Conservation (phyloP, 2,113 vertebrate genomes). For the Nettapus auritus region DNA sequence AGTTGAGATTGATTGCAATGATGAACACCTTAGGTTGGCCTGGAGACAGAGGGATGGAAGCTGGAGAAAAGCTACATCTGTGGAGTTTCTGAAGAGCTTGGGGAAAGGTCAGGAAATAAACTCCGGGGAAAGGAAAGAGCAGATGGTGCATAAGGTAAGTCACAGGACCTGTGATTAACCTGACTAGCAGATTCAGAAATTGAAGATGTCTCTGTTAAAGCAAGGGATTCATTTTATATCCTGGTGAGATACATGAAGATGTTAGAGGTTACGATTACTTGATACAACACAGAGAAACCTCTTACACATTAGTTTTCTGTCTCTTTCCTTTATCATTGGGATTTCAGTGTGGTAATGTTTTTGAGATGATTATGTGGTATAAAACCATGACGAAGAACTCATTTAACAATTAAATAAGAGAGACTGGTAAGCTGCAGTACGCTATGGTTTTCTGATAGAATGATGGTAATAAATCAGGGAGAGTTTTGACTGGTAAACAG, state of each 20-base stretch:
- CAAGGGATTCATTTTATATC: background rate
- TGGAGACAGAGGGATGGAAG: background rate
- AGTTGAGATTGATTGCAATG: constrained; percentile 63
- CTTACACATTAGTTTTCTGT: background rate
- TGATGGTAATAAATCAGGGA: background rate
- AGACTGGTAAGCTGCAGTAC: background rate
- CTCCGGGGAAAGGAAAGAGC: background rate
- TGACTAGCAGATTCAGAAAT: constrained; percentile 25
- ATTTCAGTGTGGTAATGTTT: background rate
- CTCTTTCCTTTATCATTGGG: background rate
- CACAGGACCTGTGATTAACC: background rate
- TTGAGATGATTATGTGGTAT: background rate
- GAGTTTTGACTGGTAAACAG: constrained; percentile 25
- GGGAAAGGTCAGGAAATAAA: background rate
- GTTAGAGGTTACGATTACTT: background rate
- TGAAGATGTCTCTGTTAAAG: background rate
- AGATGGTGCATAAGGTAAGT: constrained; percentile 26
- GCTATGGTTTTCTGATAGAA: constrained; percentile 14
- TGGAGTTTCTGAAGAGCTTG: background rate
- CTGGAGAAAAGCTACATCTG: background rate
- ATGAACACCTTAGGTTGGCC: background rate
- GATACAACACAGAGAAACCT: background rate
- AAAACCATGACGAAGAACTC: constrained; percentile 1
- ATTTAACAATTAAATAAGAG: constrained; percentile 1
- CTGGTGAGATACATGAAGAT: background rate